A percentile compares a stretch with the other conserved stretches of the same genome.
phyloP scores from a whole-genome alignment of 2,888 invertebrate species.

The Xylota segnis region DNA sequence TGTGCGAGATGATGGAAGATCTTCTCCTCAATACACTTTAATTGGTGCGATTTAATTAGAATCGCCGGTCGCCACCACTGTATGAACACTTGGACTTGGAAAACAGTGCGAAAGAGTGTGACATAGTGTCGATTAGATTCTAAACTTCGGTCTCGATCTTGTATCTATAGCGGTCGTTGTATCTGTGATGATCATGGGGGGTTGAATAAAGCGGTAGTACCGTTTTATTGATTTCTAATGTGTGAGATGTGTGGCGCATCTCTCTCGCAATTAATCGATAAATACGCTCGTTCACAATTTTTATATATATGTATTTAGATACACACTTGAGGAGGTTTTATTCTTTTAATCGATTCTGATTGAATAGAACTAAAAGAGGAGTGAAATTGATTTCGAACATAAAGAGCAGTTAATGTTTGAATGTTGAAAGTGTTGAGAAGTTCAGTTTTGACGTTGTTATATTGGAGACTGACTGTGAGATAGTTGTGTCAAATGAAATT shows the following conservation, averaged over 20 bases:
- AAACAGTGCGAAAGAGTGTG: slow-evolving; percentile 68
- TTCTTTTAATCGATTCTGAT: slow-evolving; percentile 74
- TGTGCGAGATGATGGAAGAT: slow-evolving; percentile 69
- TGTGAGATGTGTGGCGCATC: slow-evolving; percentile 48
- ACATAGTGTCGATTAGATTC: slow-evolving; percentile 76
- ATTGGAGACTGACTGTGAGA: slow-evolving; percentile 20
- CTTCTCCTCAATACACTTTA: slow-evolving; percentile 79
- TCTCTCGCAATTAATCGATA: slow-evolving; percentile 70
- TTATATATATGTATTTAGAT: too few species aligned
- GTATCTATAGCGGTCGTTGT: slow-evolving; percentile 40
- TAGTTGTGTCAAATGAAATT: slow-evolving; percentile 39
- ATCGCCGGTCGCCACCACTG: slow-evolving; percentile 78
- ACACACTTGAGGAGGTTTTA: slow-evolving; percentile 54
- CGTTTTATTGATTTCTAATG: slow-evolving; percentile 72
- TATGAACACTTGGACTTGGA: slow-evolving; percentile 22
- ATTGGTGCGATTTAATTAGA: slow-evolving; percentile 85
- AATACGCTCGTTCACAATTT: slow-evolving; percentile 26
- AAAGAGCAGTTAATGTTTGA: slow-evolving; percentile 61
- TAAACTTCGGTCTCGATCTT: slow-evolving; percentile 72
- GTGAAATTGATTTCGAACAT: slow-evolving; percentile 74
- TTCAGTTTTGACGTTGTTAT: slow-evolving; percentile 41
- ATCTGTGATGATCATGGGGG: slow-evolving; percentile 23
- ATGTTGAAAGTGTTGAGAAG: slow-evolving; percentile 7
- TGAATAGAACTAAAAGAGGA: slow-evolving; percentile 70
- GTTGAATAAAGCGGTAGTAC: slow-evolving; percentile 3